phyloP scores from a whole-genome alignment of 2,888 invertebrate genomes.

The Andrena minutula region DNA sequence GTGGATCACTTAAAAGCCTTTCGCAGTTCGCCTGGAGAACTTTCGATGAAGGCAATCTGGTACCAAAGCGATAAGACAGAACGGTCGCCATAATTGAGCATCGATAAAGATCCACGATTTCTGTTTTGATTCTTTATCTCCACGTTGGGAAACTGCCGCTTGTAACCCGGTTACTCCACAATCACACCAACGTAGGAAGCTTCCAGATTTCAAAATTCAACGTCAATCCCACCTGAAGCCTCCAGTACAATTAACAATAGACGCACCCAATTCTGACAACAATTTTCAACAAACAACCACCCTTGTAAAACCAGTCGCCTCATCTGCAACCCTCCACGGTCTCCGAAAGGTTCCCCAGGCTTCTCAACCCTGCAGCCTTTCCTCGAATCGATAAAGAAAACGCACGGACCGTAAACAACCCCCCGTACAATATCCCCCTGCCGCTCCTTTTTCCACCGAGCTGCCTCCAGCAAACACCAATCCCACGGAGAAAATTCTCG shows the following conservation, averaged over 20 bases:
- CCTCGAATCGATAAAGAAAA: conserved; percentile 49
- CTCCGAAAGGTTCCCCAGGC: neutral
- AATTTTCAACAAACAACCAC: neutral
- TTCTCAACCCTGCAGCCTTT: neutral
- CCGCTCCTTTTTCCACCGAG: neutral
- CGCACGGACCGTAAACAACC: conserved; percentile 41
- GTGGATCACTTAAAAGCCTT: neutral
- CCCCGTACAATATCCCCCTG: conserved; percentile 33
- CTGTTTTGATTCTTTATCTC: neutral
- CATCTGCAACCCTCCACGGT: neutral
- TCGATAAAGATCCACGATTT: conserved; percentile 11
- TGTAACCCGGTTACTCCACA: conserved; percentile 14
- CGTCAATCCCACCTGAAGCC: no score
- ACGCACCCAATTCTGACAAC: no score
- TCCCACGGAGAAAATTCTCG: conserved; percentile 34
- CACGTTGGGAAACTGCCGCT: neutral
- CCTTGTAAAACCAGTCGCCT: neutral
- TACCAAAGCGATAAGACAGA: conserved; percentile 10
- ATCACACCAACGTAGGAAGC: neutral
- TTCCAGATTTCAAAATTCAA: neutral
- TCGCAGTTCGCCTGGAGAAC: neutral
- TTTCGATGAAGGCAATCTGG: no score
- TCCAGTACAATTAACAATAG: no score
- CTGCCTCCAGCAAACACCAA: conserved; percentile 27
- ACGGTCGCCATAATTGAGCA: conserved; percentile 3